Percentiles rank a stretch among this genome's conserved stretches.
phyloP scores from a whole-genome alignment of 2,888 invertebrate species.

The Fissipunctia ypsillon region DNA sequence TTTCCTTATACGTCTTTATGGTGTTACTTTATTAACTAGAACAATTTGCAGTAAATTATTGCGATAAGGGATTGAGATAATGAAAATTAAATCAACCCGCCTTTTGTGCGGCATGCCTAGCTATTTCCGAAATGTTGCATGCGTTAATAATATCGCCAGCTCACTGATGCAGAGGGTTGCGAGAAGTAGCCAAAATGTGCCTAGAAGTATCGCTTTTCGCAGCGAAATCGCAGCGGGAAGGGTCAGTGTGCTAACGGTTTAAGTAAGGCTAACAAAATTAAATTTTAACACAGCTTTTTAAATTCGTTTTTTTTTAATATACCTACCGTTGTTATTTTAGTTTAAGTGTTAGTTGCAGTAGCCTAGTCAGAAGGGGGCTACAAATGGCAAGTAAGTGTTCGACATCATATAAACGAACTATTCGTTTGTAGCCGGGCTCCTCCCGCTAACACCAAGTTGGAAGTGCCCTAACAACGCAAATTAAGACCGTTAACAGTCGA shows the following conservation, averaged over 20 bases:
- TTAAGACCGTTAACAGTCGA: conserved; percentile 48
- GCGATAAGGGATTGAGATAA: conserved; percentile 5
- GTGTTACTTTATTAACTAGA: conserved; percentile 32
- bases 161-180: neutral
- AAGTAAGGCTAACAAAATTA: neutral
- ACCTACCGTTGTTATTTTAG: neutral
- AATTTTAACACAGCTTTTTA: conserved; percentile 1
- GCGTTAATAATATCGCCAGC: neutral
- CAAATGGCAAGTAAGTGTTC: conserved; percentile 1
- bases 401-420: conserved; percentile 24
- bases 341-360: neutral
- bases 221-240: neutral
- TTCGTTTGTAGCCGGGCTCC: conserved; percentile 28
- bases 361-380: neutral
- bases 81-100: conserved; percentile 1
- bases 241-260: neutral
- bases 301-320: neutral
- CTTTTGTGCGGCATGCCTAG: neutral
- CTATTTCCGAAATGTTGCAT: neutral
- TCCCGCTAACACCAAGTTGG: conserved; percentile 35
- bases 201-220: neutral
- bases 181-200: neutral
- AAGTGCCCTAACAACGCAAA: conserved; percentile 48
- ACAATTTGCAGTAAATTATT: conserved; percentile 47
- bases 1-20: conserved; percentile 25